phyloP scores from a whole-genome alignment of 2,888 invertebrate genomes.

The Meteorus cinctellus region DNA sequence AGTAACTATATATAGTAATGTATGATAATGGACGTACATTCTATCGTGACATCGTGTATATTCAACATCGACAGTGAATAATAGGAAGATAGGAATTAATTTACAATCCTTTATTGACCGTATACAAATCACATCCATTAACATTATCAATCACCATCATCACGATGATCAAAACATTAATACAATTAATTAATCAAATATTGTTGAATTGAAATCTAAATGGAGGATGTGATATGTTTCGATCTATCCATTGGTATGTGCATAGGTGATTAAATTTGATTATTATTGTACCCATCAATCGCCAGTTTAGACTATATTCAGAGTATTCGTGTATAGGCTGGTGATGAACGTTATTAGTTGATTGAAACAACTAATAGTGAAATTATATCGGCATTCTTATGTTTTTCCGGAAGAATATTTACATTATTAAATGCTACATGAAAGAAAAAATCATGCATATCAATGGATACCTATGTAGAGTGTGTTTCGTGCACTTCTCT shows the following conservation, averaged over 20 bases:
- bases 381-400: too few species aligned
- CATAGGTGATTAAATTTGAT: slow-evolving; percentile 56
- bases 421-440: too few species aligned
- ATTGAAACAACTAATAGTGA: too few species aligned
- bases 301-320: background rate
- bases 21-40: slow-evolving; percentile 1
- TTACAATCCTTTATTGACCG: background rate
- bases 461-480: too few species aligned
- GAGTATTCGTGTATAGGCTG: background rate
- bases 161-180: background rate
- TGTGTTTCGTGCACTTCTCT: too few species aligned
- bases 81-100: slow-evolving; percentile 18
- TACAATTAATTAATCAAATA: background rate
- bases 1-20: background rate
- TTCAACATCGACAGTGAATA: background rate
- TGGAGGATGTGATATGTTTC: background rate
- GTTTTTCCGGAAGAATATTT: too few species aligned
- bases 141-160: background rate
- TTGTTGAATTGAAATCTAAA: background rate
- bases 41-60: background rate
- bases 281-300: slow-evolving; percentile 48
- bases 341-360: too few species aligned
- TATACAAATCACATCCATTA: slow-evolving; percentile 6
- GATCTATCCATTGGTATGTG: background rate
- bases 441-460: too few species aligned